Percentiles rank a stretch among this genome's conserved stretches.
phyloP scores from a whole-genome alignment of 2,797 vertebrate genomes.

The Galago senegalensis region DNA sequence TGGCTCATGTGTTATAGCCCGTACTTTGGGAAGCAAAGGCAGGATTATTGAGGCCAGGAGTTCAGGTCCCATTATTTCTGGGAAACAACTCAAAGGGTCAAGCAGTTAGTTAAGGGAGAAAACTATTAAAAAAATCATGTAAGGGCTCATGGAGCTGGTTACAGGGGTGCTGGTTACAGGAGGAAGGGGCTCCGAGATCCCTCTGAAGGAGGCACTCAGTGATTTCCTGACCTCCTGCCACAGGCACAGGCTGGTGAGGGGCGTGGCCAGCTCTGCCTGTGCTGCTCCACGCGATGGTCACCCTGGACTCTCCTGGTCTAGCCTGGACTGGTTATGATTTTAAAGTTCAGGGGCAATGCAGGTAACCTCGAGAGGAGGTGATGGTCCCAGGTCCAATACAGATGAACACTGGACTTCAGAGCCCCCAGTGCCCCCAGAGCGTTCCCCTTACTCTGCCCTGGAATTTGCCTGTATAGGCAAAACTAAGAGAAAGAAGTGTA shows the following conservation, averaged over 20 bases:
- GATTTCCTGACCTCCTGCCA: accelerated
- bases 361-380: not conserved
- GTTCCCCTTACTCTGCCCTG: not conserved
- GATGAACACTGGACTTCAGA: not conserved
- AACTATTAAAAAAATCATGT: not conserved
- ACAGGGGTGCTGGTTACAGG: not conserved
- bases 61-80: not conserved
- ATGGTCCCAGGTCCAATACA: not conserved
- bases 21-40: not conserved
- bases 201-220: not conserved
- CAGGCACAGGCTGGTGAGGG: not conserved
- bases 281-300: too few species aligned
- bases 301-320: not conserved
- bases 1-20: too few species aligned
- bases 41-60: not conserved
- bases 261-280: not conserved
- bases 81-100: not conserved
- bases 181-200: not conserved
- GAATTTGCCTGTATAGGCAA: not conserved
- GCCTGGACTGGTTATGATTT: not conserved
- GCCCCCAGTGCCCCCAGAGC: not conserved
- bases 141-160: not conserved
- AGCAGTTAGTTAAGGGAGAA: not conserved
- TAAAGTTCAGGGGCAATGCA: not conserved
- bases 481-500: not conserved